phyloP scores from a whole-genome alignment of 1,140 invertebrate genomes.

The Theocolax elegans region DNA sequence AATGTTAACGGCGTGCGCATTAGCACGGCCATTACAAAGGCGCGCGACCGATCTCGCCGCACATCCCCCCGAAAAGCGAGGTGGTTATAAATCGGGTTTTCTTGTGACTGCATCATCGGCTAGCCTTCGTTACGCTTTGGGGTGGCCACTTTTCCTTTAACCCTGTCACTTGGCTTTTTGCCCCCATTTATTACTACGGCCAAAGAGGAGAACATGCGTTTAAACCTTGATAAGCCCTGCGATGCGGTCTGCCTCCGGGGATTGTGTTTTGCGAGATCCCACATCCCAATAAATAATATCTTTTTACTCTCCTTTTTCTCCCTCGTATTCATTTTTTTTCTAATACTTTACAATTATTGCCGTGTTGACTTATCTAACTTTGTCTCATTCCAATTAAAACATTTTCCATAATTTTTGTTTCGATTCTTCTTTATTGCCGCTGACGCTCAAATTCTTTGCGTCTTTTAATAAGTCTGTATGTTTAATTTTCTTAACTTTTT shows the following conservation, averaged over 20 bases:
- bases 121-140: neutral
- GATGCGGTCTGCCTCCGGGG: neutral
- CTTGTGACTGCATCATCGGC: neutral
- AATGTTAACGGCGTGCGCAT: constrained; percentile 57
- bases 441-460: too few species aligned
- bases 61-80: neutral
- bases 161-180: neutral
- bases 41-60: neutral
- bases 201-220: constrained; percentile 16
- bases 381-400: too few species aligned
- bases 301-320: neutral
- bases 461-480: too few species aligned
- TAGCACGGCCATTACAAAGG: constrained; percentile 49
- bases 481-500: too few species aligned
- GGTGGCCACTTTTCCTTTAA: neutral
- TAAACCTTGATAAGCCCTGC: neutral
- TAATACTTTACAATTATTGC: neutral
- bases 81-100: constrained; percentile 1
- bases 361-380: neutral
- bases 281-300: too few species aligned
- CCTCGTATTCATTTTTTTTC: neutral
- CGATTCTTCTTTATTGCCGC: too few species aligned
- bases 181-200: neutral
- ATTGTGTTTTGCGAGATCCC: too few species aligned
- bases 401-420: too few species aligned